A percentile compares a stretch with the other conserved stretches of the same genome.
Evolutionary conservation across 2,888 invertebrate species (phyloP).

Genomic region (Odiellus spinosus): DNA sequence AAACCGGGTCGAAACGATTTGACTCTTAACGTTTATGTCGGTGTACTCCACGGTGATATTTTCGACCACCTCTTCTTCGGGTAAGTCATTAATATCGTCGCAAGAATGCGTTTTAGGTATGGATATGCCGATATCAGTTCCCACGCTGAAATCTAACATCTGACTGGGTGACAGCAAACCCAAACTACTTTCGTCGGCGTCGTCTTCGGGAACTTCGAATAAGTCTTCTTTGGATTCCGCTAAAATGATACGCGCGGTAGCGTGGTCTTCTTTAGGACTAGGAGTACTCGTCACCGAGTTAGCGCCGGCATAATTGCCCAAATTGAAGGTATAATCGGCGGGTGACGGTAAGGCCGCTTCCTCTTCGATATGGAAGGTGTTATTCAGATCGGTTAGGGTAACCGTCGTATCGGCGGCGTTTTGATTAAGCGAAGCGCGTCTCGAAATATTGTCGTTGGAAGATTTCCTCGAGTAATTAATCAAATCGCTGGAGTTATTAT

Average conservation of each 20-base stretch:
- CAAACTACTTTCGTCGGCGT: constrained; percentile 49
- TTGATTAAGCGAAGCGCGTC: too few species aligned
- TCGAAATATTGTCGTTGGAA: too few species aligned
- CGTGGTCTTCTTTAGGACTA: neutral
- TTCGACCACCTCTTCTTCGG: constrained; percentile 11
- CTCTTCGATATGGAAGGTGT: too few species aligned
- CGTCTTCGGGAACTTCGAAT: constrained; percentile 7
- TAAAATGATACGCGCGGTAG: neutral
- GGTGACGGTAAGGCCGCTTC: too few species aligned
- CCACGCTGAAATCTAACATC: constrained; percentile 56
- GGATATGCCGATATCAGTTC: constrained; percentile 7
- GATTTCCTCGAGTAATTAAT: too few species aligned
- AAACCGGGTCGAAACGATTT: too few species aligned
- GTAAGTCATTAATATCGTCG: constrained; percentile 15
- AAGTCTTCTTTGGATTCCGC: constrained; percentile 4
- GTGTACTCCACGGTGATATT: neutral
- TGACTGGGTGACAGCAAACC: constrained; percentile 78
- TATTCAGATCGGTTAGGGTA: too few species aligned
- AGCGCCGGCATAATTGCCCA: too few species aligned
- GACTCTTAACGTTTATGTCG: neutral
- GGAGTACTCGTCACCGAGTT: too few species aligned
- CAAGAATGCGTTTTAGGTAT: constrained; percentile 15
- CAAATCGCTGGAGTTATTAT: too few species aligned
- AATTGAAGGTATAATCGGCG: too few species aligned
- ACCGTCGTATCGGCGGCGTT: too few species aligned